A percentile compares a stretch with the other conserved stretches of the same genome.
Evolutionary conservation across 2,888 invertebrate genomes (phyloP).

Genomic region (Cerceris ruficornis): DNA sequence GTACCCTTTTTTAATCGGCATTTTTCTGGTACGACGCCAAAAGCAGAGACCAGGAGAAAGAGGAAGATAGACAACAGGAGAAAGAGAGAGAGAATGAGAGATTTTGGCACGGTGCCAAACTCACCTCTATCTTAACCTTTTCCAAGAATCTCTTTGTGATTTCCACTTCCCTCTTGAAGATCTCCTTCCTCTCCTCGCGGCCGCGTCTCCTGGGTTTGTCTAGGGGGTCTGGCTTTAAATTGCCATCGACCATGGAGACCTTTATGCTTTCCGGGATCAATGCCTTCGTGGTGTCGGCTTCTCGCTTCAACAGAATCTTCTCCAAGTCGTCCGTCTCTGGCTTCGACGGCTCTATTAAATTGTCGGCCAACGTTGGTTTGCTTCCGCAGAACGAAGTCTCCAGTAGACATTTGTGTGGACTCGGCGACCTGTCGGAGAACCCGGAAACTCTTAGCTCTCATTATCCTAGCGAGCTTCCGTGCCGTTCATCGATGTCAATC

Average conservation of each 20-base stretch:
- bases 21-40: neutral
- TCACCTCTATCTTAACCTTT: conserved; percentile 79
- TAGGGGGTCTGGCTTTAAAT: conserved; percentile 89
- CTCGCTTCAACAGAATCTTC: conserved; percentile 84
- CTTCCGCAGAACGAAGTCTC: conserved; percentile 96
- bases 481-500: too few relatives aligned
- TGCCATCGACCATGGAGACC: conserved; percentile 81
- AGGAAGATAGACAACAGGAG: neutral
- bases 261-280: conserved; percentile 86
- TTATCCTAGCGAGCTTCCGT: too few relatives aligned
- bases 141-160: conserved; percentile 79
- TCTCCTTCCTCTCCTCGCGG: conserved; percentile 79
- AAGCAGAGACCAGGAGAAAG: neutral
- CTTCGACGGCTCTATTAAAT: conserved; percentile 80
- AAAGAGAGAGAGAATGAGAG: conserved; percentile 2
- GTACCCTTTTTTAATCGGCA: too few relatives aligned
- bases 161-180: conserved; percentile 79
- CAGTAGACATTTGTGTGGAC: conserved; percentile 94
- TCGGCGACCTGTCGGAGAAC: conserved; percentile 86
- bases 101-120: conserved; percentile 12
- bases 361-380: conserved; percentile 85
- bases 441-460: conserved; percentile 60
- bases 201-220: conserved; percentile 83
- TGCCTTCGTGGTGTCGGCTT: conserved; percentile 86
- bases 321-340: conserved; percentile 84